phyloP scores from a whole-genome alignment of 2,888 invertebrate genomes.

The Megalurothrips usitatus region DNA sequence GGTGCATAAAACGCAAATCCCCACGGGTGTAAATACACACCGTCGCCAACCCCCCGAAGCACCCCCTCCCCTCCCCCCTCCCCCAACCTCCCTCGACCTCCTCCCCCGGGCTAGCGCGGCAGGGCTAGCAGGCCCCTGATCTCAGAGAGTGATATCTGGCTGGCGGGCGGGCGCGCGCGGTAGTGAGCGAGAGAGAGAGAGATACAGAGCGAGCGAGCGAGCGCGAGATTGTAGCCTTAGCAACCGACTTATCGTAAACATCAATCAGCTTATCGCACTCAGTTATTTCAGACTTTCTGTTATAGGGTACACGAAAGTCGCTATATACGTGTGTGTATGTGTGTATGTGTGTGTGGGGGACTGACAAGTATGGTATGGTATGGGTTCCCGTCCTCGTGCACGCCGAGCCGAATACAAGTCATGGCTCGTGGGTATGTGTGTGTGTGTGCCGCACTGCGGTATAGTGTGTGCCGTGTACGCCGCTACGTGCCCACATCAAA shows the following conservation, averaged over 20 bases:
- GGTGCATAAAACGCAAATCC: background rate
- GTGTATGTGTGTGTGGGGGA: background rate
- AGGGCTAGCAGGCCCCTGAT: constrained; percentile 15
- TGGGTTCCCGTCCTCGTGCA: background rate
- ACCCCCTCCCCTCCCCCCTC: background rate
- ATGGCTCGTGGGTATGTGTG: background rate
- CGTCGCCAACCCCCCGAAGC: background rate
- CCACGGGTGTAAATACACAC: background rate
- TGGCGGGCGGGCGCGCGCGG: constrained; percentile 3
- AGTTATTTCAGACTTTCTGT: constrained; percentile 25
- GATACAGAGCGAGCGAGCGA: background rate
- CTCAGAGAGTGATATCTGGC: background rate
- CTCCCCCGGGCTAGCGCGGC: background rate
- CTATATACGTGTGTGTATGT: background rate
- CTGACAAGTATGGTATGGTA: constrained; percentile 15
- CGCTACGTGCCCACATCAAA: background rate
- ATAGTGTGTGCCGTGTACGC: too few species aligned
- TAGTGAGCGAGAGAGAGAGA: background rate
- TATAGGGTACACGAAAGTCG: constrained; percentile 24
- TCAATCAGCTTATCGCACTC: constrained; percentile 24
- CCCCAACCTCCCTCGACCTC: background rate
- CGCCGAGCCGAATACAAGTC: background rate
- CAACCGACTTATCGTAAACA: constrained; percentile 26
- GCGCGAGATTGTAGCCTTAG: constrained; percentile 18
- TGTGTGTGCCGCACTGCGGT: too few species aligned